phyloP scores from a whole-genome alignment of 1,140 invertebrate species.

The Maniola jurtina region DNA sequence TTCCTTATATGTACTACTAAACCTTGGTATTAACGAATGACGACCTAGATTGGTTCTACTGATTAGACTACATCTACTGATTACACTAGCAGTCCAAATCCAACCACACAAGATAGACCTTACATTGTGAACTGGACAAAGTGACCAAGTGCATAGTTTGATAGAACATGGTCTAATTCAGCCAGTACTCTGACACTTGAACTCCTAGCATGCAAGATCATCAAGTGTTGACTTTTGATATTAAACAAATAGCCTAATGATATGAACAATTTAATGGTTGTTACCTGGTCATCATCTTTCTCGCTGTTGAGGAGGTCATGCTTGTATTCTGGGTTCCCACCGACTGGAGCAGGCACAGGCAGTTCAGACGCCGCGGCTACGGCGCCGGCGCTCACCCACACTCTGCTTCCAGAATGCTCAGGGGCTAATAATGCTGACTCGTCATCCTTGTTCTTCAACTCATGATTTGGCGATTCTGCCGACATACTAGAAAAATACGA shows the following conservation, averaged over 20 bases:
- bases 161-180: too few species aligned
- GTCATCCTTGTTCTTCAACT: constrained; percentile 56
- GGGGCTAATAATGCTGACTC: constrained; percentile 45
- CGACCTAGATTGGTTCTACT: too few species aligned
- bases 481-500: constrained; percentile 54
- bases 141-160: too few species aligned
- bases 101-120: too few species aligned
- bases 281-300: constrained; percentile 49
- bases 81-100: too few species aligned
- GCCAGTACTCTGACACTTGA: too few species aligned
- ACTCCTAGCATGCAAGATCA: background rate
- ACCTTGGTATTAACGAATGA: too few species aligned
- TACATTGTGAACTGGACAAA: too few species aligned
- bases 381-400: constrained; percentile 8
- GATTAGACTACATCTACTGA: too few species aligned
- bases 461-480: constrained; percentile 51
- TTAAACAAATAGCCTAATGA: background rate
- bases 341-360: constrained; percentile 30
- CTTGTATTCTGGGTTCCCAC: constrained; percentile 43
- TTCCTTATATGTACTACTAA: too few species aligned
- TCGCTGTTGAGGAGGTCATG: constrained; percentile 45
- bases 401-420: constrained; percentile 33
- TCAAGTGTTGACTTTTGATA: background rate
- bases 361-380: constrained; percentile 39
- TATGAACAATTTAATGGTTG: background rate